Conservation (phyloP, 2,888 invertebrate genomes). For the Thymelicus lineola region DNA sequence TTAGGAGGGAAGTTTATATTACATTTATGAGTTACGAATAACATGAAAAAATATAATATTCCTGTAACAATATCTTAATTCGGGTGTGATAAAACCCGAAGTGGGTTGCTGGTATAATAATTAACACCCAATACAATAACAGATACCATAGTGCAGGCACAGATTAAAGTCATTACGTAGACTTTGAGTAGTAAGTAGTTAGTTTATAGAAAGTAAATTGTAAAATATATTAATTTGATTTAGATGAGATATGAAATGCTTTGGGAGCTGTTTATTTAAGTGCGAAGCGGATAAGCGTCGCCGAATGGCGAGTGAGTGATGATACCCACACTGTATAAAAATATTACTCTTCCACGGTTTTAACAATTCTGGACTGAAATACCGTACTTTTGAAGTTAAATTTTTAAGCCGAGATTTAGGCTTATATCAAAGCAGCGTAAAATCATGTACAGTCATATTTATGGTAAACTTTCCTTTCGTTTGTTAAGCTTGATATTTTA, state of each 20-base stretch:
- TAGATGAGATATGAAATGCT: slow-evolving; percentile 57
- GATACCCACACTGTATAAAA: slow-evolving; percentile 30
- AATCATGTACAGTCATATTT: background rate
- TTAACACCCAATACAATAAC: too few species aligned
- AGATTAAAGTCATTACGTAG: too few species aligned
- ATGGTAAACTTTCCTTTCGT: background rate
- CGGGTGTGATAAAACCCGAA: too few species aligned
- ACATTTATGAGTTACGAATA: too few species aligned
- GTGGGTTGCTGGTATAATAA: too few species aligned
- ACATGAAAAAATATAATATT: too few species aligned
- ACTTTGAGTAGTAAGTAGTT: too few species aligned
- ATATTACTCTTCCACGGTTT: slow-evolving; percentile 14
- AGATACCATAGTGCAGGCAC: too few species aligned
- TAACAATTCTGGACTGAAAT: slow-evolving; percentile 7
- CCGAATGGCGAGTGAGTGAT: slow-evolving; percentile 37
- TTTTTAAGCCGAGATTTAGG: slow-evolving; percentile 15
- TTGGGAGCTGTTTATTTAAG: slow-evolving; percentile 60
- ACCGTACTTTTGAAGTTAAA: slow-evolving; percentile 12
- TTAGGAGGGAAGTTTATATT: too few species aligned
- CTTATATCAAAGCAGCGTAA: background rate
- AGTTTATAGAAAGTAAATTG: background rate
- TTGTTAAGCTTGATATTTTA: background rate
- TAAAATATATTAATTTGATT: slow-evolving; percentile 57
- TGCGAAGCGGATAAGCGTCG: slow-evolving; percentile 42
- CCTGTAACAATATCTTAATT: too few species aligned